These are phyloP conservation scores for Neuroterus valhalla DNA, from an alignment of 1,140 invertebrate species.

Conservation along the genomic window DNA sequence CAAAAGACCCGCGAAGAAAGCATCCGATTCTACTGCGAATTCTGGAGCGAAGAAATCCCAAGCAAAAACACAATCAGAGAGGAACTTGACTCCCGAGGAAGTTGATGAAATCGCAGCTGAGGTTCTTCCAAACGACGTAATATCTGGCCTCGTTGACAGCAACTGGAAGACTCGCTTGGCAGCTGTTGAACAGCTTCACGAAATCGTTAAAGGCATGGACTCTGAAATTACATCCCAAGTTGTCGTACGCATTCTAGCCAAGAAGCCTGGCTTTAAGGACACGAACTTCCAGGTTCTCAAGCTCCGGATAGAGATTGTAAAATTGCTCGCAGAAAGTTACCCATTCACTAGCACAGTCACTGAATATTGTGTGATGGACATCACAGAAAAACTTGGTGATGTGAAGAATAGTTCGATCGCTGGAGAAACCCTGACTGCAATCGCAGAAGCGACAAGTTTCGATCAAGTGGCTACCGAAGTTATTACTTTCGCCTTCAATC, in stretches of 20 bases:
- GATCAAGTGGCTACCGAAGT: slow-evolving; percentile 85
- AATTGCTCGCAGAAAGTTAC: slow-evolving; percentile 85
- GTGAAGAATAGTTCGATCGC: slow-evolving; percentile 84
- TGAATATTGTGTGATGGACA: slow-evolving; percentile 84
- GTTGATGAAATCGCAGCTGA: slow-evolving; percentile 82
- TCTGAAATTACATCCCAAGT: slow-evolving; percentile 84
- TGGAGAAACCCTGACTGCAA: slow-evolving; percentile 82
- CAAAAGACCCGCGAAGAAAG: slow-evolving; percentile 65
- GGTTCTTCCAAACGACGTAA: slow-evolving; percentile 78
- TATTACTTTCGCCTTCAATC: slow-evolving; percentile 85
- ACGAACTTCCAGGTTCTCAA: slow-evolving; percentile 96
- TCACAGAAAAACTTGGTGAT: slow-evolving; percentile 91
- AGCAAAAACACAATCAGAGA: slow-evolving; percentile 63
- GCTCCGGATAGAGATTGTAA: slow-evolving; percentile 85
- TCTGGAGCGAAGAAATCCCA: slow-evolving; percentile 64
- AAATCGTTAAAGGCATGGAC: slow-evolving; percentile 74
- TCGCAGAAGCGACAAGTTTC: slow-evolving; percentile 86
- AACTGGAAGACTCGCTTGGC: slow-evolving; percentile 93
- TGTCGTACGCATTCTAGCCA: slow-evolving; percentile 83
- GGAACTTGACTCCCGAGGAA: slow-evolving; percentile 77
- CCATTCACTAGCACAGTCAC: slow-evolving; percentile 84
- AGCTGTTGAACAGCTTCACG: slow-evolving; percentile 83
- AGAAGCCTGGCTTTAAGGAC: slow-evolving; percentile 94
- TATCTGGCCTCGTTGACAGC: slow-evolving; percentile 83
- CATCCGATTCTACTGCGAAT: slow-evolving; percentile 47